Conservation (phyloP, 2,113 vertebrate genomes). For the Dipodomys ordii region DNA sequence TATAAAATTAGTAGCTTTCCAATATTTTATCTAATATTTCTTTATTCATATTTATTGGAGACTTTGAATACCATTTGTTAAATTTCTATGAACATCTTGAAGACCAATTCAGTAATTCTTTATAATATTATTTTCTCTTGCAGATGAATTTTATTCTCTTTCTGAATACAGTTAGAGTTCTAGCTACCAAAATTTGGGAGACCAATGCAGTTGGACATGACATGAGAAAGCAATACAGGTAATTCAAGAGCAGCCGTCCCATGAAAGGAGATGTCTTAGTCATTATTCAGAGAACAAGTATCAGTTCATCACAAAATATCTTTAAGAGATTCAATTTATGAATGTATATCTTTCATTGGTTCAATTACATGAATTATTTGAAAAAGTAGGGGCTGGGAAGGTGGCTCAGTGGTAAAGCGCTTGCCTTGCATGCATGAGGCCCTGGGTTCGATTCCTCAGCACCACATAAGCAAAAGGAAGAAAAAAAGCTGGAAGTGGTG, state of each 20-base stretch:
- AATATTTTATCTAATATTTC: not conserved
- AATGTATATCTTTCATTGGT: not conserved
- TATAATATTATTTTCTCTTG: conserved; percentile 76
- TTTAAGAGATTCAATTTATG: conserved; percentile 9
- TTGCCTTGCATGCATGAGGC: too few species aligned
- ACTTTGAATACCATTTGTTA: conserved; percentile 20
- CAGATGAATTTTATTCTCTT: conserved; percentile 95
- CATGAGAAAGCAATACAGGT: conserved; percentile 95
- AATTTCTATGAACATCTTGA: conserved; percentile 41
- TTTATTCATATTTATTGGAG: not conserved
- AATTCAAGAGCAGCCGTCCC: conserved; percentile 10
- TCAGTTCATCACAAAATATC: not conserved
- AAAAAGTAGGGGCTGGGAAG: not conserved
- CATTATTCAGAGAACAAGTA: conserved; percentile 35
- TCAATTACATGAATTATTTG: not conserved
- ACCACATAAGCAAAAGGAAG: too few species aligned
- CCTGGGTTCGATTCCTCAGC: too few species aligned
- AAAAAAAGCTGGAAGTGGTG: too few species aligned
- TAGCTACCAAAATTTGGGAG: conserved; percentile 94
- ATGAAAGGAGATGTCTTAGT: not conserved
- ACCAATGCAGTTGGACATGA: conserved; percentile 93
- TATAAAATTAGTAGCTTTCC: not conserved
- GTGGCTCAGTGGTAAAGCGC: too few species aligned
- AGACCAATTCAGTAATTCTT: conserved; percentile 41
- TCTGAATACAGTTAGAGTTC: conserved; percentile 93